These are phyloP conservation scores for Tyrannus savana DNA, from an alignment of 2,113 vertebrate genomes.

Conservation along the genomic window DNA sequence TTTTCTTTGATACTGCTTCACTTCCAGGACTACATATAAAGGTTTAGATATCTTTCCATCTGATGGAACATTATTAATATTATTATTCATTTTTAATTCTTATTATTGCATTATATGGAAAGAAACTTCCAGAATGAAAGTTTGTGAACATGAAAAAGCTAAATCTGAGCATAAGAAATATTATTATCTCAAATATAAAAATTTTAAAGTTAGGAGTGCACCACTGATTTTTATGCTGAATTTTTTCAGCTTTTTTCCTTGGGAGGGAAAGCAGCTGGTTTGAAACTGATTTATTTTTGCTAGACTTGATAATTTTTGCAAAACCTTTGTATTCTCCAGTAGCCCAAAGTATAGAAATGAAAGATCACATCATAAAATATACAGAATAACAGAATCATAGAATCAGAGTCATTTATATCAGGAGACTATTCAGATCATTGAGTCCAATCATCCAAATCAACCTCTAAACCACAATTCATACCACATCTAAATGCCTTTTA, in stretches of 20 bases:
- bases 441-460: not conserved
- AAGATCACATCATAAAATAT: not conserved
- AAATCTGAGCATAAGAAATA: not conserved
- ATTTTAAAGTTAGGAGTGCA: not conserved
- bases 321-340: not conserved
- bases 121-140: not conserved
- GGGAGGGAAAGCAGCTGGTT: accelerated
- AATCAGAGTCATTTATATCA: accelerated
- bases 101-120: not conserved
- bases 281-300: not conserved
- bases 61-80: not conserved
- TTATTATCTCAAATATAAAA: not conserved
- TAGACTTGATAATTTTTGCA: not conserved
- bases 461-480: accelerated
- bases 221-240: not conserved
- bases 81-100: not conserved
- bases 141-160: not conserved
- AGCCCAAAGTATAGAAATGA: not conserved
- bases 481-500: not conserved
- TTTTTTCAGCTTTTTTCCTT: not conserved
- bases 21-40: not conserved
- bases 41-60: not conserved
- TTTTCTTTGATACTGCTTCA: not conserved
- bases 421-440: not conserved
- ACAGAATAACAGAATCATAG: not conserved